These are phyloP conservation scores for Eupithecia exiguata DNA, from an alignment of 2,888 invertebrate genomes.

Conservation along the genomic window DNA sequence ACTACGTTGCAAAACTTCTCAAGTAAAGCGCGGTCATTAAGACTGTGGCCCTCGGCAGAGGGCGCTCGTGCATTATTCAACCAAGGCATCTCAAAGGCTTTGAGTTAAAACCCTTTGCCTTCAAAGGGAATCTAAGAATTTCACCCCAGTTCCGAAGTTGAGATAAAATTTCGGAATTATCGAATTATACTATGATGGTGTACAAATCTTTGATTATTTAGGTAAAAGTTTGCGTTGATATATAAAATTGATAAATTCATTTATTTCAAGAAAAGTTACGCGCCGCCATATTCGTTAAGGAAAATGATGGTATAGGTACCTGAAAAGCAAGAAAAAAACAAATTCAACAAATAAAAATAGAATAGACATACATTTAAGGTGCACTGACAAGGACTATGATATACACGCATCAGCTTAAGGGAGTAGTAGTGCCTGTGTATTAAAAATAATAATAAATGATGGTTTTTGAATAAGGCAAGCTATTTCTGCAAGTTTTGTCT, in stretches of 20 bases:
- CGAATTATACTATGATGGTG: constrained; percentile 22
- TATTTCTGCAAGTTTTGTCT: not conserved
- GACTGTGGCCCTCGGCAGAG: constrained; percentile 9
- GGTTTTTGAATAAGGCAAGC: not conserved
- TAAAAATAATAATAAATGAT: too few relatives aligned
- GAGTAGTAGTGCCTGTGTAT: too few relatives aligned
- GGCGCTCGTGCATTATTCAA: constrained; percentile 33
- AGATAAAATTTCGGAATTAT: constrained; percentile 23
- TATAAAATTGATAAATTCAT: constrained; percentile 5
- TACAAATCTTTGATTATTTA: constrained; percentile 8
- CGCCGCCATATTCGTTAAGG: too few relatives aligned
- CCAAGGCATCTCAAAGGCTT: constrained; percentile 37
- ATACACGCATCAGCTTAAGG: too few relatives aligned
- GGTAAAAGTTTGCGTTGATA: not conserved
- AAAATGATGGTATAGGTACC: not conserved
- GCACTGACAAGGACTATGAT: too few relatives aligned
- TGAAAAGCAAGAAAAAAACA: not conserved
- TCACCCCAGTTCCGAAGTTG: constrained; percentile 29
- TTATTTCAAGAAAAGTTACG: not conserved
- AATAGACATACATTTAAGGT: too few relatives aligned
- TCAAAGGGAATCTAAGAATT: constrained; percentile 41
- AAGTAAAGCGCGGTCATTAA: constrained; percentile 19
- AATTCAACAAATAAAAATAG: too few relatives aligned
- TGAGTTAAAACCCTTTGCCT: constrained; percentile 26
- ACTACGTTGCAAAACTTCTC: not conserved